These are phyloP conservation scores for Oncorhynchus gorbuscha DNA, from an alignment of 2,113 vertebrate genomes.

Conservation along the genomic window DNA sequence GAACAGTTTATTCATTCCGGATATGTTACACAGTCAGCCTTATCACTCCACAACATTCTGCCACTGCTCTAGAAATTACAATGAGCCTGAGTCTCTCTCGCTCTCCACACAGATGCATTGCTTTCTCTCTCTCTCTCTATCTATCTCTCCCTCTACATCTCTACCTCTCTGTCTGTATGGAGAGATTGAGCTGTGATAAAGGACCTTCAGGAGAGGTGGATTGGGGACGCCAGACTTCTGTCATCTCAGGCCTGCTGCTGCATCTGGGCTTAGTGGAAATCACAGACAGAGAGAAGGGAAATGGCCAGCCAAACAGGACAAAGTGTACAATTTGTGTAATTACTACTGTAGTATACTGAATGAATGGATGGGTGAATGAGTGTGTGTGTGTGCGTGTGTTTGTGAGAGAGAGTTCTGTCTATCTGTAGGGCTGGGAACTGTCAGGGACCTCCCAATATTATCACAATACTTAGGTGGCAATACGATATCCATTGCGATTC, in stretches of 20 bases:
- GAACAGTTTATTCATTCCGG: not conserved
- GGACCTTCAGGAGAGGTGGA: constrained; percentile 60
- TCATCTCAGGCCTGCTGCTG: constrained; percentile 64
- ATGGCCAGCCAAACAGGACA: too few species aligned
- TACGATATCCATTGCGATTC: too few species aligned
- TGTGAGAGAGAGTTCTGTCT: not conserved
- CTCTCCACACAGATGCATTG: not conserved
- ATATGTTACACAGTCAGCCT: constrained; percentile 49
- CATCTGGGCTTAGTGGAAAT: constrained; percentile 37
- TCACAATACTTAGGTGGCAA: too few species aligned
- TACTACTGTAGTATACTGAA: too few species aligned
- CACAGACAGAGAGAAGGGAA: not conserved
- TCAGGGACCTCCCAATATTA: too few species aligned
- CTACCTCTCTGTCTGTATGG: constrained; percentile 41
- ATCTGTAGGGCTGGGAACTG: too few species aligned
- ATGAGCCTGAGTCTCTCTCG: constrained; percentile 25
- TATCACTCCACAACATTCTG: constrained; percentile 65
- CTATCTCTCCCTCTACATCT: not conserved
- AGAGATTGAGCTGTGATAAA: constrained; percentile 67
- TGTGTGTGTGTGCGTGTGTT: not conserved
- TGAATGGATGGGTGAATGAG: too few species aligned
- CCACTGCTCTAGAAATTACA: constrained; percentile 54
- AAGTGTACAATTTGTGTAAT: too few species aligned
- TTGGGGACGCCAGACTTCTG: constrained; percentile 57
- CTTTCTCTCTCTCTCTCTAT: not conserved